Evolutionary conservation across 2,113 vertebrate genomes (phyloP).

Genomic region (Cebidichthys violaceus): DNA sequence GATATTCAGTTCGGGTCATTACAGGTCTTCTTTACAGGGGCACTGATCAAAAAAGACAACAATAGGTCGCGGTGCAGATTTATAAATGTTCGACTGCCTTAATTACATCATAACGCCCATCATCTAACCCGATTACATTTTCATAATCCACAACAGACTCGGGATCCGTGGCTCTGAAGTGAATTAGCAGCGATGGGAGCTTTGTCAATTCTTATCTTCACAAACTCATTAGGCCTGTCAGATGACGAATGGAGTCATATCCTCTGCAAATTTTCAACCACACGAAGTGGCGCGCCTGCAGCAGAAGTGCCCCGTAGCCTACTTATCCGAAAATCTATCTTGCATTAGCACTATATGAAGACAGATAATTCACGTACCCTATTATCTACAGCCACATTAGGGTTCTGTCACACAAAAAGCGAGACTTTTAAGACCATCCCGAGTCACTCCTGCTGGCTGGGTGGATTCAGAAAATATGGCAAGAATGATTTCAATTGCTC

Average conservation of each 20-base stretch:
- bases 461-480: not conserved
- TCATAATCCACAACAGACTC: conserved; percentile 66
- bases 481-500: not conserved
- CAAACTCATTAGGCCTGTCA: conserved; percentile 46
- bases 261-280: conserved; percentile 13
- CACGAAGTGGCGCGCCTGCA: conserved; percentile 11
- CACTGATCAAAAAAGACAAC: not conserved
- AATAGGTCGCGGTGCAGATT: not conserved
- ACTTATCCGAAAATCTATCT: conserved; percentile 31
- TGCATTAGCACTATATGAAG: not conserved
- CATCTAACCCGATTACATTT: conserved; percentile 63
- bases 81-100: conserved; percentile 31
- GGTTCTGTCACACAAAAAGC: not conserved
- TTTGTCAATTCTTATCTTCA: conserved; percentile 64
- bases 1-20: not conserved
- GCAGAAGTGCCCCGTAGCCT: not conserved
- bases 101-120: conserved; percentile 32
- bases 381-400: not conserved
- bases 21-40: not conserved
- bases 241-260: conserved; percentile 44
- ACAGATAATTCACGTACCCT: not conserved
- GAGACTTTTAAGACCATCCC: not conserved
- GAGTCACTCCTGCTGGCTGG: not conserved
- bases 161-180: conserved; percentile 41
- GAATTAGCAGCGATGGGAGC: conserved; percentile 55